Percentiles rank a stretch among this genome's conserved stretches.
Evolutionary conservation across 2,888 invertebrate species (phyloP).

Genomic region (Parnassius orleans): DNA sequence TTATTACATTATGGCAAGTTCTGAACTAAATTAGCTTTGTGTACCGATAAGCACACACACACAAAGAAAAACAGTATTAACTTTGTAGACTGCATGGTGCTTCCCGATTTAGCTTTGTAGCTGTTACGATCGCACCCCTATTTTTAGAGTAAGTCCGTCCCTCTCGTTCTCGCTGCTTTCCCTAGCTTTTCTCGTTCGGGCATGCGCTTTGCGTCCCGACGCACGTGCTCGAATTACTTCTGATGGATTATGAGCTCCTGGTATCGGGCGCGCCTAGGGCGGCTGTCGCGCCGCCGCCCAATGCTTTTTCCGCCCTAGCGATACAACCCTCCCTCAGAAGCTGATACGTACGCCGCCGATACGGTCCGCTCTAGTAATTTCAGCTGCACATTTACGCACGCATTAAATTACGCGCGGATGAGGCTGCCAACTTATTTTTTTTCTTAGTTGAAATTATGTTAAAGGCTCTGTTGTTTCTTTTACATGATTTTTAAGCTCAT

Average conservation of each 20-base stretch:
- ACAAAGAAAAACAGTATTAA: slow-evolving; percentile 43
- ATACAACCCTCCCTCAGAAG: slow-evolving; percentile 71
- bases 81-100: slow-evolving; percentile 78
- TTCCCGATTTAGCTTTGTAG: slow-evolving; percentile 62
- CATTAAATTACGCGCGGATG: slow-evolving; percentile 55
- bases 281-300: slow-evolving; percentile 76
- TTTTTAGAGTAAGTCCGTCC: slow-evolving; percentile 54
- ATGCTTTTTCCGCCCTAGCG: slow-evolving; percentile 56
- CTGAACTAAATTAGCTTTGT: slow-evolving; percentile 37
- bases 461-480: slow-evolving; percentile 10
- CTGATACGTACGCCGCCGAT: slow-evolving; percentile 63
- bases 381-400: slow-evolving; percentile 54
- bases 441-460: slow-evolving; percentile 12
- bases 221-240: slow-evolving; percentile 63
- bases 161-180: slow-evolving; percentile 58
- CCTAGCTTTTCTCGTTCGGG: slow-evolving; percentile 60
- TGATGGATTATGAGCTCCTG: slow-evolving; percentile 59
- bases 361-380: slow-evolving; percentile 61
- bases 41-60: slow-evolving; percentile 40
- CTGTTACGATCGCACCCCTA: slow-evolving; percentile 58
- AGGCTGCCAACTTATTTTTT: slow-evolving; percentile 16
- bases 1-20: slow-evolving; percentile 27
- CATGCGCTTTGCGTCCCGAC: slow-evolving; percentile 69
- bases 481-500: slow-evolving; percentile 26
- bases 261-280: slow-evolving; percentile 80